A percentile compares a stretch with the other conserved stretches of the same genome.
These are phyloP conservation scores for Erebia ligea DNA, from an alignment of 2,888 invertebrate genomes.

Conservation along the genomic window DNA sequence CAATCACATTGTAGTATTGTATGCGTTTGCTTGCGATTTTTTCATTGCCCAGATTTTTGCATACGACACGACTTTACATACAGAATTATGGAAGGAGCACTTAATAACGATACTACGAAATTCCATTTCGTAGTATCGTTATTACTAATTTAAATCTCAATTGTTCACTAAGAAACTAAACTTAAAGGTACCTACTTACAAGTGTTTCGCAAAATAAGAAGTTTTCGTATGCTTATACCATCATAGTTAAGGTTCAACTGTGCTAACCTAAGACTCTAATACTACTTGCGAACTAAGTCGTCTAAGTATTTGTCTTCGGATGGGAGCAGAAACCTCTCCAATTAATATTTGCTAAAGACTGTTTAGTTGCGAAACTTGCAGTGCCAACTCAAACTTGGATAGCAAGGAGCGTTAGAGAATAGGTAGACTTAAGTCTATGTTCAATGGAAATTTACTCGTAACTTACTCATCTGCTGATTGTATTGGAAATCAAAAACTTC, in stretches of 20 bases:
- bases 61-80: too few relatives aligned
- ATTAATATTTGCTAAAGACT: constrained; percentile 72
- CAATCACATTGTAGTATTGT: too few relatives aligned
- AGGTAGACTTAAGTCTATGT: constrained; percentile 6
- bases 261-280: constrained; percentile 28
- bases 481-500: background rate
- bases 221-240: too few relatives aligned
- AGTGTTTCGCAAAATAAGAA: too few relatives aligned
- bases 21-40: too few relatives aligned
- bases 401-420: background rate
- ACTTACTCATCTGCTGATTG: background rate
- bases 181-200: too few relatives aligned
- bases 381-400: constrained; percentile 45
- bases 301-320: constrained; percentile 38
- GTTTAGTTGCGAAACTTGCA: constrained; percentile 59
- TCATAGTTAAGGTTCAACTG: constrained; percentile 13
- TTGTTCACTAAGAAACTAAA: too few relatives aligned
- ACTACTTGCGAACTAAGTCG: constrained; percentile 33
- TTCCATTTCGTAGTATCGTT: too few relatives aligned
- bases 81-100: too few relatives aligned
- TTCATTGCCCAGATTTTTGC: too few relatives aligned
- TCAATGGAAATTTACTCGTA: background rate
- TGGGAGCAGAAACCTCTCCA: constrained; percentile 44
- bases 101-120: too few relatives aligned
- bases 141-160: too few relatives aligned